Percentiles rank a stretch among this genome's conserved stretches.
Conservation (phyloP, 2,888 invertebrate genomes). For the Euspilapteryx auroguttella region DNA sequence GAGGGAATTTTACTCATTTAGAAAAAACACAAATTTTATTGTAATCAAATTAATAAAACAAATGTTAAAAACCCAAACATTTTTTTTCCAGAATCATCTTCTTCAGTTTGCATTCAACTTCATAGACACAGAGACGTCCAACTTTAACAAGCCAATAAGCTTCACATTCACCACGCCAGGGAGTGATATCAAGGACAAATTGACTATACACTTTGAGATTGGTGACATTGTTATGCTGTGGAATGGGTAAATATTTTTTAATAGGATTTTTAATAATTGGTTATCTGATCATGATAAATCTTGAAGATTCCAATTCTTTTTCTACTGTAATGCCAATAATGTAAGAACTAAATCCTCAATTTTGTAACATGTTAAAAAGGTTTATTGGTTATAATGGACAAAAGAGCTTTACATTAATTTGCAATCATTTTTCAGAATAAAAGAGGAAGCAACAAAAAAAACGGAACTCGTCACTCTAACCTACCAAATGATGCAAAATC, state of each 20-base stretch:
- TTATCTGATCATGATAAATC: background rate
- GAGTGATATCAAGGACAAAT: conserved; percentile 26
- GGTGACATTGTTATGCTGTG: conserved; percentile 35
- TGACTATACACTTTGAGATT: conserved; percentile 30
- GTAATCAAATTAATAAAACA: too few relatives aligned
- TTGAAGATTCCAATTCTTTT: too few relatives aligned
- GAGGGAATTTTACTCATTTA: too few relatives aligned
- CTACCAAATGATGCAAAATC: conserved; percentile 35
- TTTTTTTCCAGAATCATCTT: conserved; percentile 30
- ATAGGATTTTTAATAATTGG: background rate
- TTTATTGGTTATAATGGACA: background rate
- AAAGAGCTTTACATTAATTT: background rate
- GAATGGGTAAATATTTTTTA: conserved; percentile 24
- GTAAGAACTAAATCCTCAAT: too few relatives aligned
- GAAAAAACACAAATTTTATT: too few relatives aligned
- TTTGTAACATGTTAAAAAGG: background rate
- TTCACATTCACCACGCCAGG: conserved; percentile 27
- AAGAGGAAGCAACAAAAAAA: conserved; percentile 19
- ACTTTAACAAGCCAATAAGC: conserved; percentile 15
- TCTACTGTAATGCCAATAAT: too few relatives aligned
- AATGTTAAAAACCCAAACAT: background rate
- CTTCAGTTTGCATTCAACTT: conserved; percentile 35
- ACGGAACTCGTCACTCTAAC: conserved; percentile 22
- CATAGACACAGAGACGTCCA: conserved; percentile 27
- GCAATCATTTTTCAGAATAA: conserved; percentile 20